These are phyloP conservation scores for Turritopsis rubra DNA, from an alignment of 30 jellyfish, hydroid and myxozoan genomes.

Conservation along the genomic window DNA sequence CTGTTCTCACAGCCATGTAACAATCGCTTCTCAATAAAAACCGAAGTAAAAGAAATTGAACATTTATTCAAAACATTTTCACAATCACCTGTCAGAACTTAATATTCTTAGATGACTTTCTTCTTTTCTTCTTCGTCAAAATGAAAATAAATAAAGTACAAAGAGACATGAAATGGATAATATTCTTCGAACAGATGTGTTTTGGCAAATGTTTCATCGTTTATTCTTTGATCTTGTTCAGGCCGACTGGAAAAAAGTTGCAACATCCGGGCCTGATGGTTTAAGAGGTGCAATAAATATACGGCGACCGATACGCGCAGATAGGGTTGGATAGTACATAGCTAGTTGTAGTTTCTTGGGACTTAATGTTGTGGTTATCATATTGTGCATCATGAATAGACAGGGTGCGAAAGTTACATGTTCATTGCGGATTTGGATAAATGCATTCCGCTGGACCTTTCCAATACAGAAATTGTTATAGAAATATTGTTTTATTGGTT, in stretches of 20 bases:
- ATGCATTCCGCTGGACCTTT: too few species aligned
- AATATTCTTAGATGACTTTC: not conserved
- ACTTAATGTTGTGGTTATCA: not conserved
- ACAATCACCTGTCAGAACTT: not conserved
- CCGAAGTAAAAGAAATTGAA: not conserved
- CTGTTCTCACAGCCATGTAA: not conserved
- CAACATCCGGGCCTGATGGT: not conserved
- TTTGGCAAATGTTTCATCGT: not conserved
- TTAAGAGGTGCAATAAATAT: not conserved
- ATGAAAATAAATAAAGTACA: not conserved
- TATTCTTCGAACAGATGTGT: not conserved
- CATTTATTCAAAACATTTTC: not conserved
- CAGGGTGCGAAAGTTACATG: too few species aligned
- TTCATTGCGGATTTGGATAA: too few species aligned
- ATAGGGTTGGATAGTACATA: not conserved
- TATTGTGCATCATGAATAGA: too few species aligned
- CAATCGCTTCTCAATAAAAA: not conserved
- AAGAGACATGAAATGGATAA: not conserved
- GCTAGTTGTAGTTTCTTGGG: not conserved
- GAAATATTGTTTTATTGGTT: too few species aligned
- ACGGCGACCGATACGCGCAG: not conserved
- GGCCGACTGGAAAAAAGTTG: not conserved
- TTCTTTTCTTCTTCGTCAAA: not conserved
- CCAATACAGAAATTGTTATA: too few species aligned
- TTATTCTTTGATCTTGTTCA: not conserved